These are phyloP conservation scores for Ferrisia virgata DNA, from an alignment of 2,888 invertebrate species.

Conservation along the genomic window DNA sequence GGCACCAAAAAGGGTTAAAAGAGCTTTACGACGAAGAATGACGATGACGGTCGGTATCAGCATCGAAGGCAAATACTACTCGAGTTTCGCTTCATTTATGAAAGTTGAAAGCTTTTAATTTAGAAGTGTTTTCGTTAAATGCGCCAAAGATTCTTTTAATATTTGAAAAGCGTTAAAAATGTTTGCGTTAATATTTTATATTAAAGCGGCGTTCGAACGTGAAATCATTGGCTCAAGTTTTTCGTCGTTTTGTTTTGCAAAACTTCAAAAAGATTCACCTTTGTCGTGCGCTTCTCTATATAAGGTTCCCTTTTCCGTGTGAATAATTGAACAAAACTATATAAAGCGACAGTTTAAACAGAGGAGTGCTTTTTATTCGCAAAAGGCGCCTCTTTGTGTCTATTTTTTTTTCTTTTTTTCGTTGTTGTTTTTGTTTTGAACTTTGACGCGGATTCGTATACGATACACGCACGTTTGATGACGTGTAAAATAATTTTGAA, in stretches of 20 bases:
- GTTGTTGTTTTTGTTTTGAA: background rate
- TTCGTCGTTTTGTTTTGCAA: background rate
- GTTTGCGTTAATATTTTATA: constrained; percentile 28
- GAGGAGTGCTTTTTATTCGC: background rate
- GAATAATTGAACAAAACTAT: background rate
- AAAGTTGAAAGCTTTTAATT: constrained; percentile 6
- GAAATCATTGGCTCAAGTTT: background rate
- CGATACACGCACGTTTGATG: too few relatives aligned
- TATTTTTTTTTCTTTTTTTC: background rate
- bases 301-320: background rate
- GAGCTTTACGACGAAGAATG: background rate
- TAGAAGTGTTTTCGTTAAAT: constrained; percentile 30
- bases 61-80: background rate
- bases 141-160: constrained; percentile 24
- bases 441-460: background rate
- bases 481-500: background rate
- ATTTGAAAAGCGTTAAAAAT: constrained; percentile 32
- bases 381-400: background rate
- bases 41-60: too few relatives aligned
- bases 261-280: constrained; percentile 14
- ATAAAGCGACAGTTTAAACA: background rate
- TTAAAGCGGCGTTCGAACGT: constrained; percentile 17
- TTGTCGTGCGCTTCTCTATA: background rate
- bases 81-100: constrained; percentile 16
- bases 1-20: constrained; percentile 7